Base-by-base conservation (phyloP, 2,888 invertebrate genomes). In the Sipunculus nudus region DNA sequence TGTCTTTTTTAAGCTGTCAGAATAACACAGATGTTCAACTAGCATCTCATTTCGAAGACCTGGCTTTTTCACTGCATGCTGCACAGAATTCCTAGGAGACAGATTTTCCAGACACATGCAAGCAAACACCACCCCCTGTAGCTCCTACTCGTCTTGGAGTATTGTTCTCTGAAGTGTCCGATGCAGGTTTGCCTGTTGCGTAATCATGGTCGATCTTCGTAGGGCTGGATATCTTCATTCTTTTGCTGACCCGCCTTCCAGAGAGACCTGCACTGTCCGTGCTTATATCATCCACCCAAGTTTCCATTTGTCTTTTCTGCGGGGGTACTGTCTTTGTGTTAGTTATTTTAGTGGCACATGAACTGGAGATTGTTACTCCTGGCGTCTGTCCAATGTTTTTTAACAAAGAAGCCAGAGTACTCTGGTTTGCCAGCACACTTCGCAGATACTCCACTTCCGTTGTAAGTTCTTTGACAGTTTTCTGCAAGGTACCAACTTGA, bases 1-100 rank as follows among this genome's bases (percentile, higher is more conserved):
- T n/a, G n/a, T n/a, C n/a, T n/a, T n/a, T n/a, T n/a, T n/a, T n/a
- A n/a, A n/a, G n/a, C n/a, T n/a, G n/a, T n/a, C n/a, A n/a, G n/a
- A n/a, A n/a, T n/a, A n/a, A n/a, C n/a, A n/a, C n/a, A n/a, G n/a
- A n/a, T n/a, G n/a, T n/a, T n/a, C n/a, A n/a, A n/a, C n/a, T n/a
- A n/a, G n/a, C n/a, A n/a, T n/a, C n/a, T n/a, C n/a, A n/a, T n/a
- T 29, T 35, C 19, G 25, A 19, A 19, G 10, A 10, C 5, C 32
- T 13, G 6, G 49, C 49, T 40, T 56, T 35, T 3, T 28, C 3
- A 25, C 57, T 57, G 50, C 57, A 57, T 2, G 40, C 16, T 21
- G 76, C 61, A 68, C 79, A 79, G 54, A 78, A 77, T 55, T 78
- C 78, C 2, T 78, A 53, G 2, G 77, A 76, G 2, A 77, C 77